A percentile compares a stretch with the other conserved stretches of the same genome.
Conservation (phyloP, 1,140 invertebrate species). For the Drosophila miranda region DNA sequence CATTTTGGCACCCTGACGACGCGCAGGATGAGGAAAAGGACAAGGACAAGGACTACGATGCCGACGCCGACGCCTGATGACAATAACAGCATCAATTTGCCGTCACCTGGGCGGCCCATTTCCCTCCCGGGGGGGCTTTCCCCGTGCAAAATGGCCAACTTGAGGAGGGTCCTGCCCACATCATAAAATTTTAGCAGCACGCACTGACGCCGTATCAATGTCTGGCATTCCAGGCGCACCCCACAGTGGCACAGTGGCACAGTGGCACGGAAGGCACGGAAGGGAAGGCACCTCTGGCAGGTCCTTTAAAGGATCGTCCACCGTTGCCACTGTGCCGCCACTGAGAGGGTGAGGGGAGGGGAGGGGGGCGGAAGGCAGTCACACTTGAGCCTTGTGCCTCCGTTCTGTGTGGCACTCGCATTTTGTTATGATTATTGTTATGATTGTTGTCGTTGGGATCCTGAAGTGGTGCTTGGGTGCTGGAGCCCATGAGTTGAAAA, state of each 20-base stretch:
- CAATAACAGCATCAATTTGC: conserved; percentile 77
- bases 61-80: conserved; percentile 31
- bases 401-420: conserved; percentile 17
- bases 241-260: too few relatives aligned
- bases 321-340: conserved; percentile 9
- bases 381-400: too few relatives aligned
- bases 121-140: conserved; percentile 1
- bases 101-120: conserved; percentile 70
- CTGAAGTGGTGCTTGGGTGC: conserved; percentile 29
- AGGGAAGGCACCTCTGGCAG: too few relatives aligned
- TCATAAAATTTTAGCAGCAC: conserved; percentile 74
- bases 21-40: not conserved
- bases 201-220: conserved; percentile 50
- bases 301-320: too few relatives aligned
- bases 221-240: conserved; percentile 15
- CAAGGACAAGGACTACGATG: not conserved
- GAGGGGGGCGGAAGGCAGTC: too few relatives aligned
- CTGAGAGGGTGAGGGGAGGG: too few relatives aligned
- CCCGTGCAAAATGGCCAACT: conserved; percentile 13
- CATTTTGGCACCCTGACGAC: conserved; percentile 39
- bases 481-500: conserved; percentile 44
- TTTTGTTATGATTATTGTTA: conserved; percentile 72
- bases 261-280: too few relatives aligned
- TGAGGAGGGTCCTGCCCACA: conserved; percentile 24
- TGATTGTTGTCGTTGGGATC: conserved; percentile 43